Evolutionary conservation across 2,888 invertebrate species (phyloP).

Genomic region (Noctua janthe): DNA sequence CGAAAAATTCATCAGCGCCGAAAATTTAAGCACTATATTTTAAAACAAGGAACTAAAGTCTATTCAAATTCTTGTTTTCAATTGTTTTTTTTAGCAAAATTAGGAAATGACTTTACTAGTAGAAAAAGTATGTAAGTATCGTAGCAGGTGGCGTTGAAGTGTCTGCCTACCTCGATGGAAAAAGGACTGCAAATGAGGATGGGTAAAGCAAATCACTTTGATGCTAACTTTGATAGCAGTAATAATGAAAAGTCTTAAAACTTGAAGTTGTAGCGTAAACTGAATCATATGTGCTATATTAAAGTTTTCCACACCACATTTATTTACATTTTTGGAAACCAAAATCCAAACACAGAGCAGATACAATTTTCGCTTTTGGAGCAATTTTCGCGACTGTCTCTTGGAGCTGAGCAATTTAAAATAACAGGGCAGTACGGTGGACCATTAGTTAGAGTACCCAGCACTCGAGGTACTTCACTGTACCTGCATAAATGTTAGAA

Average conservation of each 20-base stretch:
- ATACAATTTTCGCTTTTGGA: conserved; percentile 61
- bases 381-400: conserved; percentile 65
- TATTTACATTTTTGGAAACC: not conserved
- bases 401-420: conserved; percentile 66
- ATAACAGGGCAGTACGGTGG: conserved; percentile 67
- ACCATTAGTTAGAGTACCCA: conserved; percentile 69
- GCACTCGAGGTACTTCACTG: conserved; percentile 8
- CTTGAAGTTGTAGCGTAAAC: not conserved
- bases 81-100: not conserved
- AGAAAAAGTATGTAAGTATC: not conserved
- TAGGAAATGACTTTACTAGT: not conserved
- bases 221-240: not conserved
- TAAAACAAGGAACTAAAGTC: conserved; percentile 57
- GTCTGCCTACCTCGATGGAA: not conserved
- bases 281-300: not conserved
- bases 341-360: conserved; percentile 10
- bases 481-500: conserved; percentile 58
- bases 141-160: not conserved
- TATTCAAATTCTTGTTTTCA: not conserved
- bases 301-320: not conserved
- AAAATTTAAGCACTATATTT: conserved; percentile 61
- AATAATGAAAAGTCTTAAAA: not conserved
- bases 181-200: not conserved
- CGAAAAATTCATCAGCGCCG: conserved; percentile 64
- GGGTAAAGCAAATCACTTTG: not conserved